Conservation (phyloP, 2,888 invertebrate genomes). For the Frankliniella intonsa region DNA sequence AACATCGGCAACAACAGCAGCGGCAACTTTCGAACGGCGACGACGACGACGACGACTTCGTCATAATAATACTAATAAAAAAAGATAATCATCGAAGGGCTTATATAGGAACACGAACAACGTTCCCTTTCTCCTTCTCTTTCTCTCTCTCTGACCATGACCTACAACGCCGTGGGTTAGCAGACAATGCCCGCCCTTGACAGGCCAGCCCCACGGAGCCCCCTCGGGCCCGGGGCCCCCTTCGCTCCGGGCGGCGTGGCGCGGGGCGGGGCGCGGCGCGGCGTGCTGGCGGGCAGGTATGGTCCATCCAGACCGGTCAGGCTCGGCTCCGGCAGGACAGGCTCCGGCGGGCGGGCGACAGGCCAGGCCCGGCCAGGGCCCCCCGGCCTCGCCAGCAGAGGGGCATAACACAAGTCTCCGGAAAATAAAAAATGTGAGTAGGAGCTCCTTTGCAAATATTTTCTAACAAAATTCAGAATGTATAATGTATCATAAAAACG, state of each 20-base stretch:
- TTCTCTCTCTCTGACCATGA: background rate
- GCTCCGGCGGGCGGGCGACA: background rate
- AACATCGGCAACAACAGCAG: no score
- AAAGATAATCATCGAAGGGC: background rate
- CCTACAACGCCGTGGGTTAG: background rate
- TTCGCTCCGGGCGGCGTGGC: background rate
- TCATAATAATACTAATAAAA: background rate
- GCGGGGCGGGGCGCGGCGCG: background rate
- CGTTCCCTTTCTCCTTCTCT: constrained; percentile 3
- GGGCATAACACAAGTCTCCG: no score
- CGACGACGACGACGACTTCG: background rate
- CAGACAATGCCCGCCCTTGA: background rate
- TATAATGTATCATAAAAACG: no score
- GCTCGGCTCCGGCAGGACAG: background rate
- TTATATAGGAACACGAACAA: background rate
- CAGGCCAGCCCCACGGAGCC: background rate
- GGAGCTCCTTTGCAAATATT: no score
- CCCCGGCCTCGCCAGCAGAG: no score
- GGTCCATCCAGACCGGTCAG: background rate
- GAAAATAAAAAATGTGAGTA: no score
- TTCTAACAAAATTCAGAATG: no score
- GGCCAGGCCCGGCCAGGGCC: background rate
- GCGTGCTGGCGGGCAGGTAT: background rate
- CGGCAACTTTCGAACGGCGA: background rate
- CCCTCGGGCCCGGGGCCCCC: background rate